Conservation (phyloP, 2,113 vertebrate species). For the Eupsittula cactorum region DNA sequence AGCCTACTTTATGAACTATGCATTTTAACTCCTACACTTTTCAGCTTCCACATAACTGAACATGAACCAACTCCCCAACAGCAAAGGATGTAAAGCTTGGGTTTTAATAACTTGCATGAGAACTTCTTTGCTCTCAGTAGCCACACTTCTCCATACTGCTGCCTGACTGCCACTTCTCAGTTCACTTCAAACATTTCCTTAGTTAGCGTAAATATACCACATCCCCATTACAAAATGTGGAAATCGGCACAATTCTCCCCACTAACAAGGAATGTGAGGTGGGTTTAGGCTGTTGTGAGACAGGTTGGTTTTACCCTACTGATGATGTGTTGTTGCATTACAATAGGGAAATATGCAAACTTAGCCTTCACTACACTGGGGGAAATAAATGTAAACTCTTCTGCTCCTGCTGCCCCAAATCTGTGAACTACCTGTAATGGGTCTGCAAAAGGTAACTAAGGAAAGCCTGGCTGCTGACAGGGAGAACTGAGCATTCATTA, state of each 20-base stretch:
- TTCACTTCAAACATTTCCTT: not conserved
- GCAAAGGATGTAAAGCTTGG: not conserved
- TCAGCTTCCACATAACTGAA: not conserved
- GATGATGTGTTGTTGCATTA: not conserved
- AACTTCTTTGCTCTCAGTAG: not conserved
- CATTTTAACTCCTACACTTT: not conserved
- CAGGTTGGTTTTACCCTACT: not conserved
- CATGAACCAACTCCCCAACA: not conserved
- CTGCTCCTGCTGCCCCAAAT: not conserved
- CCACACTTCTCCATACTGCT: not conserved
- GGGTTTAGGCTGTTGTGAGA: not conserved
- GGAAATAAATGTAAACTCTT: not conserved
- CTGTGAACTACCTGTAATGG: not conserved
- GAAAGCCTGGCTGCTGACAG: not conserved
- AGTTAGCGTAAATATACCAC: not conserved
- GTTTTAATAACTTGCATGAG: not conserved
- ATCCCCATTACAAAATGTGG: not conserved
- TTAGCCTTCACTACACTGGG: not conserved
- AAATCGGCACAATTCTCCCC: not conserved
- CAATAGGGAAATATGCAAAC: not conserved
- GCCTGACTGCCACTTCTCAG: not conserved
- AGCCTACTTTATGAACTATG: not conserved
- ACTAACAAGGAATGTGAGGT: not conserved
- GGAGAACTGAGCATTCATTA: not conserved
- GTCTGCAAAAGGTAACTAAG: not conserved